phyloP scores from a whole-genome alignment of 2,113 vertebrate genomes.

The Butorides virescens region DNA sequence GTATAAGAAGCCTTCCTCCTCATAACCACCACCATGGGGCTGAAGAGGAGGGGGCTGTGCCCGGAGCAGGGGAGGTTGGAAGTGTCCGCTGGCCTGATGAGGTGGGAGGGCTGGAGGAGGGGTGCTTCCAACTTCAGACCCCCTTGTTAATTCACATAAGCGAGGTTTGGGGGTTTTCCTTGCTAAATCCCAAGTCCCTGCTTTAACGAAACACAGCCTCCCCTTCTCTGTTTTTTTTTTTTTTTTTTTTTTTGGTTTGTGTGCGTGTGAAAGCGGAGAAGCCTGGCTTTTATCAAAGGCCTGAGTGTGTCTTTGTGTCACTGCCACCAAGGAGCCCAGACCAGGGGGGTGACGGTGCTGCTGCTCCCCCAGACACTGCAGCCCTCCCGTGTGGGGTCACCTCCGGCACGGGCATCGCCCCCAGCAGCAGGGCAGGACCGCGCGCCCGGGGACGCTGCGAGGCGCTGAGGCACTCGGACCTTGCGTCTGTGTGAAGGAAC shows the following conservation, averaged over 20 bases:
- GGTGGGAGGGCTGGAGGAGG: not conserved
- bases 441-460: not conserved
- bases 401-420: not conserved
- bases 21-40: not conserved
- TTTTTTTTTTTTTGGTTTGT: not conserved
- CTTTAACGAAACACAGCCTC: constrained; percentile 16
- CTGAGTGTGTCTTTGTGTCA: constrained; percentile 13
- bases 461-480: constrained; percentile 8
- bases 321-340: not conserved
- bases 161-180: not conserved
- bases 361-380: not conserved
- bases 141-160: not conserved
- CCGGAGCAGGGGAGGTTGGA: rapidly evolving
- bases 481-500: not conserved
- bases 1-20: not conserved
- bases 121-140: not conserved
- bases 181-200: not conserved
- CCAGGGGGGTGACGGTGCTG: not conserved
- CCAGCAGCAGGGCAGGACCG: not conserved
- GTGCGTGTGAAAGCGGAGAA: not conserved
- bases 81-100: not conserved
- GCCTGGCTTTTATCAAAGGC: constrained; percentile 52
- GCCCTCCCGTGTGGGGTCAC: not conserved
- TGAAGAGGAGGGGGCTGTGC: not conserved
- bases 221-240: not conserved